Evolutionary conservation across 2,113 vertebrate genomes (phyloP), one percentile per base, ranked within the genome.

Genomic region (Petroica traversi): DNA sequence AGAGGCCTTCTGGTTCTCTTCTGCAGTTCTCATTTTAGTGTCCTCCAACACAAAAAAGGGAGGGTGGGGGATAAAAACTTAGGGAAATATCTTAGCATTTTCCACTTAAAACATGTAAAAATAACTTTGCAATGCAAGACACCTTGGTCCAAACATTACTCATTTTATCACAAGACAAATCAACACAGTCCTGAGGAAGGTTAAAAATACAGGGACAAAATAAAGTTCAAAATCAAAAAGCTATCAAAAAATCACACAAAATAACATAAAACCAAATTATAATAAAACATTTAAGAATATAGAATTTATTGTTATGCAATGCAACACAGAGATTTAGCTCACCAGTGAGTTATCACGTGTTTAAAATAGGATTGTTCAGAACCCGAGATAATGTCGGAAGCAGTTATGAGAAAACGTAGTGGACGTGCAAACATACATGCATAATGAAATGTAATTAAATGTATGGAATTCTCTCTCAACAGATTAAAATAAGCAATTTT

Each of bases 1-100:
- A 45, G 2, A 46, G 29, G 33, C 31, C 74, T 69, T 20, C 36
- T 0, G 2, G 43, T 24, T 77, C 59, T 76, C n/a, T 68, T 64
- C 41, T 29, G 23, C n/a, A 46, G 6, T 68, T 88, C 16, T 52
- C 29, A 26, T 52, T 85, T 63, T 19, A 41, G 16, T 3, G 7
- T 12, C 6, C 38, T 40, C 29, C 43, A 86, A 26, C 15, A 43
- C 34, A 69, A 66, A 19, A 25, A 20, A 5, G 1, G 0, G 43
- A 41, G 1, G 2, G 3, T 2, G 0, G 3, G 7, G 17, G 1
- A 2, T 36, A 84, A 78, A 23, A 64, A 76, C 38, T 66, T 43
- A 78, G 2, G 23, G 28, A 76, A 94, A 6, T 33, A 68, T 22
- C 73, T 51, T 61, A 85, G 5, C 7, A 57, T 22, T 91, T 83